phyloP scores from a whole-genome alignment of 2,113 vertebrate species.

The Paramisgurnus dabryanus region DNA sequence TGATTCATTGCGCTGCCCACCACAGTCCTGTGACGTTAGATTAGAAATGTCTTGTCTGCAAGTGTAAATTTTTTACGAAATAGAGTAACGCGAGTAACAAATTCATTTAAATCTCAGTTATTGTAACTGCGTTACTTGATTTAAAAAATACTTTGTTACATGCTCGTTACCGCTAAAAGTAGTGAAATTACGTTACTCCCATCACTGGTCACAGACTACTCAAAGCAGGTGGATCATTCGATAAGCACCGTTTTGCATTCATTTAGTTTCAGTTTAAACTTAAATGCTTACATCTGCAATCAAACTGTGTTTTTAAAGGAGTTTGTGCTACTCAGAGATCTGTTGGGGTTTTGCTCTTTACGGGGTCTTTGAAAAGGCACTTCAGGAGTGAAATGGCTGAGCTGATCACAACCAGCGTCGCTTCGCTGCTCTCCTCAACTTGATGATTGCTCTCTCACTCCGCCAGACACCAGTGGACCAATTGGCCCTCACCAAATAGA shows the following conservation, averaged over 20 bases:
- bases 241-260: constrained; percentile 20
- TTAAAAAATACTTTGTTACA: too few relatives aligned
- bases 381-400: constrained; percentile 23
- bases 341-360: constrained; percentile 13
- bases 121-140: too few relatives aligned
- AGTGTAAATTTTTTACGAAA: too few relatives aligned
- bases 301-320: constrained; percentile 10
- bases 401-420: constrained; percentile 8
- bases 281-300: constrained; percentile 28
- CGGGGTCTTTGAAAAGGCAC: constrained; percentile 34
- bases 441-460: constrained; percentile 33
- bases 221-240: not conserved
- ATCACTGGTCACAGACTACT: not conserved
- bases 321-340: not conserved
- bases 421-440: constrained; percentile 30
- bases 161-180: too few relatives aligned
- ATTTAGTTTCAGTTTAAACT: not conserved
- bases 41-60: too few relatives aligned
- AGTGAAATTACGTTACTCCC: too few relatives aligned
- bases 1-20: too few relatives aligned
- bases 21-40: too few relatives aligned
- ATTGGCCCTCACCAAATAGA: constrained; percentile 24
- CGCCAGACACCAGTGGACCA: constrained; percentile 13
- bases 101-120: too few relatives aligned
- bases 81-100: too few relatives aligned